A percentile compares a stretch with the other conserved stretches of the same genome.
Evolutionary conservation across 1,140 invertebrate genomes (phyloP).

Genomic region (Probaryconus sp.): DNA sequence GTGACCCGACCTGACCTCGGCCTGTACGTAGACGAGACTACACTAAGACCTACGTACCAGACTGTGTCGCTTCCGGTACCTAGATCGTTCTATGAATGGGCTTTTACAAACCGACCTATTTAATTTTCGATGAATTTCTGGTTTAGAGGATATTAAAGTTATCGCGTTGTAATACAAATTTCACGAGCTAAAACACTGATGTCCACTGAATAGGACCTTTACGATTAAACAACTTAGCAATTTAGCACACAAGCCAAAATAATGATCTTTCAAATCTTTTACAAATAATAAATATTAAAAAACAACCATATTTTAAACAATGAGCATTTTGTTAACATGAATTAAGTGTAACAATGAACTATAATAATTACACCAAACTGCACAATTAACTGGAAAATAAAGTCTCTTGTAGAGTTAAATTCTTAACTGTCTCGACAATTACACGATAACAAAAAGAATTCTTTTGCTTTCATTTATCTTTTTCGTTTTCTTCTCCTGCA

Average conservation of each 20-base stretch:
- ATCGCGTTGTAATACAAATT: slow-evolving; percentile 34
- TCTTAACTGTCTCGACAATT: neutral
- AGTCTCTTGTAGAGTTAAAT: no score
- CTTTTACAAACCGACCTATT: slow-evolving; percentile 29
- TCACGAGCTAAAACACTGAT: slow-evolving; percentile 31
- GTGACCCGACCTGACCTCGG: slow-evolving; percentile 39
- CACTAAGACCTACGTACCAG: slow-evolving; percentile 16
- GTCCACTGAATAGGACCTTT: slow-evolving; percentile 6
- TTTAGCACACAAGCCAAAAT: no score
- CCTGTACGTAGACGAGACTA: slow-evolving; percentile 21
- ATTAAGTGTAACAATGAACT: no score
- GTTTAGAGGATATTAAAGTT: slow-evolving; percentile 36
- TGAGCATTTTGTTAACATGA: no score
- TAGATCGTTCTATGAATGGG: slow-evolving; percentile 34
- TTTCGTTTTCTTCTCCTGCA: neutral
- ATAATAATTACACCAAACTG: no score
- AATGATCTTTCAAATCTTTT: no score
- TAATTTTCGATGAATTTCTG: slow-evolving; percentile 29
- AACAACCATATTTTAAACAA: no score
- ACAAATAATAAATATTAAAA: no score
- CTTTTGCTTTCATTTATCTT: slow-evolving; percentile 1
- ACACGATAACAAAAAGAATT: neutral
- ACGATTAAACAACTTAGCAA: neutral
- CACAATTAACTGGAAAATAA: no score
- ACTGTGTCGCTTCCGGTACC: slow-evolving; percentile 40